Evolutionary conservation across 2,797 vertebrate genomes (phyloP).

Genomic region (Neostethus bicornis): DNA sequence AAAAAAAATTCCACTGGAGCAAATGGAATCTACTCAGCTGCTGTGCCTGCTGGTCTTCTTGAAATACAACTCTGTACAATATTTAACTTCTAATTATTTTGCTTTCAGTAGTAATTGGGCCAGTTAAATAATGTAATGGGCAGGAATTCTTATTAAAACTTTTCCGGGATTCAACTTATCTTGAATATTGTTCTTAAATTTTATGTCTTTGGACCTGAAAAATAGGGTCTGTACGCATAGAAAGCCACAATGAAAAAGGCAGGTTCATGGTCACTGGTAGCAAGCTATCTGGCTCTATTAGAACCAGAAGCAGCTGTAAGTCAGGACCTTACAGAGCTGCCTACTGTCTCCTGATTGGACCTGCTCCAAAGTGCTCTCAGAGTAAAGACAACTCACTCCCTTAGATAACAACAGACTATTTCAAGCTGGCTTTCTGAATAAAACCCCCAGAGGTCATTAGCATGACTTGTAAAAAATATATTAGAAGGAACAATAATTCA

Average conservation of each 20-base stretch:
- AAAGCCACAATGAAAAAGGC: constrained; percentile 38
- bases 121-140: constrained; percentile 5
- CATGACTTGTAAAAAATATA: constrained; percentile 24
- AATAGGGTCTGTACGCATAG: constrained; percentile 25
- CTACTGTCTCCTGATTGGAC: constrained; percentile 59
- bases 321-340: constrained; percentile 47
- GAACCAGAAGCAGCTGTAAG: constrained; percentile 47
- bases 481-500: constrained; percentile 8
- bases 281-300: constrained; percentile 42
- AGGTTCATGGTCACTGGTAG: constrained; percentile 52
- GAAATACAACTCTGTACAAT: constrained; percentile 2
- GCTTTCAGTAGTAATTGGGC: not conserved
- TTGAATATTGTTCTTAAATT: constrained; percentile 4
- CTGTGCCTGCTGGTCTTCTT: not conserved
- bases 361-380: constrained; percentile 42
- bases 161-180: constrained; percentile 7
- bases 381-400: constrained; percentile 44
- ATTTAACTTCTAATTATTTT: constrained; percentile 1
- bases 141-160: constrained; percentile 2
- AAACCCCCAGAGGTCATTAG: constrained; percentile 30
- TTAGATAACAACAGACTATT: constrained; percentile 22
- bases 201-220: constrained; percentile 23
- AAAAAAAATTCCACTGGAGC: not conserved
- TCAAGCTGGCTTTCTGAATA: constrained; percentile 9
- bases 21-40: not conserved